Percentiles rank a stretch among this genome's conserved stretches.
phyloP scores from a whole-genome alignment of 2,113 vertebrate species.

The Petaurus breviceps region DNA sequence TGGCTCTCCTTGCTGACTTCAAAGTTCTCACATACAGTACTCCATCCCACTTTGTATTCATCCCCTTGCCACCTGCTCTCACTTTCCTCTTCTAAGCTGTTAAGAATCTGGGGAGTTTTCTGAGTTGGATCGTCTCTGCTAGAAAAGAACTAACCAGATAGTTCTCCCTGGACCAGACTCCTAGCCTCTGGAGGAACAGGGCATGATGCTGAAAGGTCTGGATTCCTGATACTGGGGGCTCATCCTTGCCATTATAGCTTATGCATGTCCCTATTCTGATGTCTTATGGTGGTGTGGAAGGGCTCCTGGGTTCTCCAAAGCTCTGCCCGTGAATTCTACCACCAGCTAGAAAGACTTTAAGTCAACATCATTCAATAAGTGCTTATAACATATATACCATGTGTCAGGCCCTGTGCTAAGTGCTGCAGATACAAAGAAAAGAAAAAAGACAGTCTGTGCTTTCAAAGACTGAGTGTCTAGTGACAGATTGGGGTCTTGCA shows the following conservation, averaged over 20 bases:
- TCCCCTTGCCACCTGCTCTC: neutral
- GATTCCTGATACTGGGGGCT: neutral
- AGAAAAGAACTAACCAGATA: neutral
- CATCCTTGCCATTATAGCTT: neutral
- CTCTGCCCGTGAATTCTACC: neutral
- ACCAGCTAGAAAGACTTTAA: neutral
- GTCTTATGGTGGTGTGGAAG: neutral
- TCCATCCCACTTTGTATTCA: neutral
- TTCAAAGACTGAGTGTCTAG: neutral
- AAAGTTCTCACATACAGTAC: neutral
- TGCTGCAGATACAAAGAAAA: neutral
- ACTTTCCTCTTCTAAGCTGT: neutral
- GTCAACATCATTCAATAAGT: neutral
- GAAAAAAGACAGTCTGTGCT: no score
- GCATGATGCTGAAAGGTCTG: neutral
- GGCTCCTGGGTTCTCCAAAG: neutral
- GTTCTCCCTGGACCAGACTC: neutral
- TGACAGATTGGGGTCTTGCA: neutral
- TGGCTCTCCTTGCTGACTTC: neutral
- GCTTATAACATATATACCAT: neutral
- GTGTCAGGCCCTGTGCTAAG: neutral
- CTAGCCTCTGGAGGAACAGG: neutral
- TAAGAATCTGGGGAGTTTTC: neutral
- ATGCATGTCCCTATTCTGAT: neutral
- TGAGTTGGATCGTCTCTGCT: neutral